These are phyloP conservation scores for Glossosoma conforme DNA, from an alignment of 1,140 invertebrate species.

Conservation along the genomic window DNA sequence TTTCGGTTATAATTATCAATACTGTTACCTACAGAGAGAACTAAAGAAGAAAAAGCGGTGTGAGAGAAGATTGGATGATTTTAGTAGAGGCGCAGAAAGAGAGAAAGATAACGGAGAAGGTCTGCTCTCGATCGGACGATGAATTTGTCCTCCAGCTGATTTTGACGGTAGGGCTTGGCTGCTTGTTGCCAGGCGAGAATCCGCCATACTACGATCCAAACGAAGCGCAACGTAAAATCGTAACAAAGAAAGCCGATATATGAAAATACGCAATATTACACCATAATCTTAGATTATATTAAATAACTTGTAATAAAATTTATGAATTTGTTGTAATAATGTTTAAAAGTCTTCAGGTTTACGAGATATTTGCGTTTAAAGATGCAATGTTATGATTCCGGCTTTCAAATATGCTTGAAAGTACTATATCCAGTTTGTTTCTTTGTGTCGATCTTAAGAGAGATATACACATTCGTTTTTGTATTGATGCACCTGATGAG, in stretches of 20 bases:
- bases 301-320: no score
- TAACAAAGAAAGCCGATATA: slow-evolving; percentile 2
- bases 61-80: no score
- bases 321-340: no score
- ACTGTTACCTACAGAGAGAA: no score
- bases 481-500: no score
- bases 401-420: neutral
- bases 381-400: slow-evolving; percentile 1
- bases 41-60: no score
- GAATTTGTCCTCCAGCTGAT: slow-evolving; percentile 1
- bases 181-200: slow-evolving; percentile 2
- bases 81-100: no score
- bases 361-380: neutral
- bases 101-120: neutral
- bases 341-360: no score
- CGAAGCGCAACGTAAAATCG: neutral
- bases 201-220: neutral
- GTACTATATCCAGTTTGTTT: neutral
- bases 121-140: neutral
- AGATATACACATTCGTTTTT: no score
- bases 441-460: slow-evolving; percentile 3
- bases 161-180: slow-evolving; percentile 5
- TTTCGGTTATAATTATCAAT: no score
- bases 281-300: no score
- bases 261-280: slow-evolving; percentile 1